A percentile compares a stretch with the other conserved stretches of the same genome.
Conservation (phyloP, 1,140 invertebrate species). For the Tetraneura akinire region DNA sequence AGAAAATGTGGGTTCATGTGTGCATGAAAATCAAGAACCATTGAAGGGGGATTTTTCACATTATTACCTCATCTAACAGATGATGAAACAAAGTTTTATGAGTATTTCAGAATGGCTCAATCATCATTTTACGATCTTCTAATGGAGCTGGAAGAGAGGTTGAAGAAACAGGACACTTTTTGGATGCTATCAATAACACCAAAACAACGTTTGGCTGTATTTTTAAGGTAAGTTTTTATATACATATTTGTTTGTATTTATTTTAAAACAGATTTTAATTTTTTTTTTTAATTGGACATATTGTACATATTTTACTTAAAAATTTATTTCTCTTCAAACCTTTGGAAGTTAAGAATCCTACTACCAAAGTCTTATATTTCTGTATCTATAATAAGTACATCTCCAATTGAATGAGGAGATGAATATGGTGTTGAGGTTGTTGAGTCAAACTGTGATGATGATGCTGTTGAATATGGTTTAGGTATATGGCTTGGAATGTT, state of each 20-base stretch:
- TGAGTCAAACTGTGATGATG: constrained; percentile 15
- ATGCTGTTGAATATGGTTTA: constrained; percentile 1
- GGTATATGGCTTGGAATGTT: not conserved
- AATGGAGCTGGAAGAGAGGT: not conserved
- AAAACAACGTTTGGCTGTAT: not conserved
- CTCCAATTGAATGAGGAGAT: not conserved
- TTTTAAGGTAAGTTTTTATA: not conserved
- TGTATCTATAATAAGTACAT: not conserved
- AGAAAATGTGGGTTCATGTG: not conserved
- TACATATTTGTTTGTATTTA: not conserved
- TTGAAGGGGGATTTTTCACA: not conserved
- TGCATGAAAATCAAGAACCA: not conserved
- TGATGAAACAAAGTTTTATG: too few relatives aligned
- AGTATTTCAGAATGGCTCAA: too few relatives aligned
- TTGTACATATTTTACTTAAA: not conserved
- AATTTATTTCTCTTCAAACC: not conserved
- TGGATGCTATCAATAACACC: not conserved
- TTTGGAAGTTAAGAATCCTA: not conserved
- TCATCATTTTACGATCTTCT: not conserved
- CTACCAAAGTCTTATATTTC: not conserved
- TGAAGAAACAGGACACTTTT: not conserved
- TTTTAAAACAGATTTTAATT: not conserved
- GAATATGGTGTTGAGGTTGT: not conserved
- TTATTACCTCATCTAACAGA: not conserved
- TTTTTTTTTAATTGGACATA: not conserved